Conservation (phyloP, 1,140 invertebrate genomes). For the Apocrypta bakeri region DNA sequence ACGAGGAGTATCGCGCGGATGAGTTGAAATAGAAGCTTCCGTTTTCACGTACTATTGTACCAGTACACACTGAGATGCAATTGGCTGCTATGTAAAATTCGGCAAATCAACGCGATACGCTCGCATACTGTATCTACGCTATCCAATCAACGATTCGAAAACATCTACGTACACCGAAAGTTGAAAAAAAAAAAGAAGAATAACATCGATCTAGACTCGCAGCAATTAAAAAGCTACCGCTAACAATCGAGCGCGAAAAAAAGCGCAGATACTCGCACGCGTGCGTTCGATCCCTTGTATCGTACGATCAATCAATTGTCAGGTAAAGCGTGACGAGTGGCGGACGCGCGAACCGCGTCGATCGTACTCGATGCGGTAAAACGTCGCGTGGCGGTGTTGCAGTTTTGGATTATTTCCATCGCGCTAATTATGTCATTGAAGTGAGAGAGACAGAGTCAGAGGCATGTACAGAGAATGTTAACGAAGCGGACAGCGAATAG, state of each 20-base stretch:
- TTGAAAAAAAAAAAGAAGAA: no score
- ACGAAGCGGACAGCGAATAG: conserved; percentile 61
- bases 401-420: conserved; percentile 31
- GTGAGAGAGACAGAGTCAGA: background rate
- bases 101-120: no score
- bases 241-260: background rate
- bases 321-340: background rate
- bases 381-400: background rate
- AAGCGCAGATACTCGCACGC: background rate
- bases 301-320: conserved; percentile 19
- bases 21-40: no score
- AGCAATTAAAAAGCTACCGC: background rate
- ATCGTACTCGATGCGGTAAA: background rate
- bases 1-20: no score
- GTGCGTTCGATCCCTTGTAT: background rate
- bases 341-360: background rate
- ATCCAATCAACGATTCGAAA: background rate
- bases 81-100: no score
- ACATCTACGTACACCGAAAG: no score
- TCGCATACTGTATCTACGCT: no score
- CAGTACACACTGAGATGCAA: no score
- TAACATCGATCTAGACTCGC: background rate
- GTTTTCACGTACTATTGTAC: no score
- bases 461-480: conserved; percentile 48
- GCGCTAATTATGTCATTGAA: conserved; percentile 42